These are phyloP conservation scores for Scomber colias DNA, from an alignment of 2,113 vertebrate species.

Conservation along the genomic window DNA sequence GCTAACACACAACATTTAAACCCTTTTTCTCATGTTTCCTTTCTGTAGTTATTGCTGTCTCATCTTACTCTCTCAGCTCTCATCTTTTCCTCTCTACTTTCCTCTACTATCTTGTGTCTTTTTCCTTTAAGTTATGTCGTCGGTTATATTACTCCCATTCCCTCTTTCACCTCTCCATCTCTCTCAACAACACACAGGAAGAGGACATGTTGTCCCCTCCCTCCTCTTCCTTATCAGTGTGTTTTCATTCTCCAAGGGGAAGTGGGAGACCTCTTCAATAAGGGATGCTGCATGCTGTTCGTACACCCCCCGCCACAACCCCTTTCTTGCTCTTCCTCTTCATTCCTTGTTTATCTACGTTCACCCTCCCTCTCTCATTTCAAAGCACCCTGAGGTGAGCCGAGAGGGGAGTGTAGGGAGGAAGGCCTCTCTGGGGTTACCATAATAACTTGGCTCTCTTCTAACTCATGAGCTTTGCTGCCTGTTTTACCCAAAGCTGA, in stretches of 20 bases:
- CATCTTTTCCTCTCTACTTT: background rate
- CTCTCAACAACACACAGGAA: constrained; percentile 56
- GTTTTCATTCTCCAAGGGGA: constrained; percentile 67
- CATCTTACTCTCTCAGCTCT: background rate
- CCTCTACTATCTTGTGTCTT: background rate
- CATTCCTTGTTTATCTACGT: constrained; percentile 70
- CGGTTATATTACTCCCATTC: too few species aligned
- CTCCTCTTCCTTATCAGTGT: constrained; percentile 45
- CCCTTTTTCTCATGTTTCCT: background rate
- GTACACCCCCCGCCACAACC: background rate
- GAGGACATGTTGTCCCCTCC: constrained; percentile 13
- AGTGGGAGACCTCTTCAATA: constrained; percentile 55
- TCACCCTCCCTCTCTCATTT: constrained; percentile 74
- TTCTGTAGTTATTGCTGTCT: background rate
- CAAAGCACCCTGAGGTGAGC: constrained; percentile 73
- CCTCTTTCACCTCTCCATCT: background rate
- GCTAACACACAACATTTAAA: background rate
- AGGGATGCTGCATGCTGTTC: constrained; percentile 63
- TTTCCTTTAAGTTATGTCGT: background rate
- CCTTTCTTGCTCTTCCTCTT: constrained; percentile 47
- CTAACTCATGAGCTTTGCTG: constrained; percentile 49
- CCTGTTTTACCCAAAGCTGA: constrained; percentile 48
- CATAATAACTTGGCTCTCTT: constrained; percentile 70
- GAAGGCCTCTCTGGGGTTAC: constrained; percentile 74
- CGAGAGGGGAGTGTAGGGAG: constrained; percentile 51